Conservation (phyloP, 2,888 invertebrate species). For the Epinotia ramella region DNA sequence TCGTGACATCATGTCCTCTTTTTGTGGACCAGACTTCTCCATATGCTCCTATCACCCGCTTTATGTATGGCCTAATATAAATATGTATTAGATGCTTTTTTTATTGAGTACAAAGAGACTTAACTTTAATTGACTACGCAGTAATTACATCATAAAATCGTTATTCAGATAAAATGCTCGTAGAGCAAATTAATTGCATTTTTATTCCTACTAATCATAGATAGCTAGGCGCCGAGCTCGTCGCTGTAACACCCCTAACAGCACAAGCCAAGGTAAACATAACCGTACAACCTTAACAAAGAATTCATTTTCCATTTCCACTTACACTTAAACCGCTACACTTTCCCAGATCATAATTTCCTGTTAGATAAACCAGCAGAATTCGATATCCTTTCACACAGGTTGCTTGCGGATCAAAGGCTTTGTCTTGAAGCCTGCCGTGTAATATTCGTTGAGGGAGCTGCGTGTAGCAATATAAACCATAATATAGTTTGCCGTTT, state of each 20-base stretch:
- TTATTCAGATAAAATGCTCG: not conserved
- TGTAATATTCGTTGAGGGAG: conserved; percentile 41
- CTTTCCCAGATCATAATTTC: conserved; percentile 45
- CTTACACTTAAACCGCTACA: conserved; percentile 36
- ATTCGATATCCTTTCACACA: conserved; percentile 46
- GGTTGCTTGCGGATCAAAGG: conserved; percentile 42
- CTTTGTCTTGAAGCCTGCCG: conserved; percentile 42
- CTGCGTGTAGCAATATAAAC: conserved; percentile 37
- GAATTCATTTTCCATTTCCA: conserved; percentile 33
- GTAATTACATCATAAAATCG: not conserved
- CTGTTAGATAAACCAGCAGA: conserved; percentile 45
- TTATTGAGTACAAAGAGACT: not conserved
- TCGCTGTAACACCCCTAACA: conserved; percentile 4
- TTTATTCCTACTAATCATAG: conserved; percentile 33
- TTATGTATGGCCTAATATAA: no score
- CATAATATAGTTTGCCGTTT: conserved; percentile 11
- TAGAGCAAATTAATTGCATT: conserved; percentile 21
- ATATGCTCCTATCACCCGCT: no score
- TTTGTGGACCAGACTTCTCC: no score
- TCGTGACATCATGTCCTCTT: no score
- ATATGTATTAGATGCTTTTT: no score
- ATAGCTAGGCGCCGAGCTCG: conserved; percentile 7
- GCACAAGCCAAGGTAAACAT: not conserved
- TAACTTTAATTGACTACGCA: not conserved
- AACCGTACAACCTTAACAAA: conserved; percentile 8